Percentiles rank a stretch among this genome's conserved stretches.
phyloP scores from a whole-genome alignment of 1,140 invertebrate species.

The Schlechtendalia chinensis region DNA sequence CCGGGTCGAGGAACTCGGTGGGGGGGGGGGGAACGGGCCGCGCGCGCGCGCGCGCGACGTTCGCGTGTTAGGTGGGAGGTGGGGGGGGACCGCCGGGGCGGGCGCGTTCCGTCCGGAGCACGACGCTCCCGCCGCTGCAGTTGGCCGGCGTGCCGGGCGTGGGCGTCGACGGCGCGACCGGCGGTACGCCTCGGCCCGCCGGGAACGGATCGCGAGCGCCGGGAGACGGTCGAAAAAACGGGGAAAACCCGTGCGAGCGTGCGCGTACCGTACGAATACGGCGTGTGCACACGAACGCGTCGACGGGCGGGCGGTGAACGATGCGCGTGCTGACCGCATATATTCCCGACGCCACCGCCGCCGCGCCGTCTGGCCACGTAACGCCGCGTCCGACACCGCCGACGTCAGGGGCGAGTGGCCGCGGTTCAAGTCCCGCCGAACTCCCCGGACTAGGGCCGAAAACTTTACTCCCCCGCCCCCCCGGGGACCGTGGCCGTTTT shows the following conservation, averaged over 20 bases:
- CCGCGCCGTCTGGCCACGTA: background rate
- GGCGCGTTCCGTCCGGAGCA: slow-evolving; percentile 14
- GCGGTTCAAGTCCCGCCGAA: background rate
- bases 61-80: background rate
- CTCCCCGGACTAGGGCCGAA: background rate
- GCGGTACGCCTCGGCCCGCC: slow-evolving; percentile 36
- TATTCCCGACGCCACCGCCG: background rate
- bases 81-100: background rate
- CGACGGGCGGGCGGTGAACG: too few species aligned
- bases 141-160: slow-evolving; percentile 42
- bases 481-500: too few species aligned
- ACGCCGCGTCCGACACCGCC: background rate
- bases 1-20: too few species aligned
- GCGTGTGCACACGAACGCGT: background rate
- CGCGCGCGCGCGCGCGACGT: background rate
- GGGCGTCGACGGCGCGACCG: slow-evolving; percentile 23
- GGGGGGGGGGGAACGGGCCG: too few species aligned
- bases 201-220: background rate
- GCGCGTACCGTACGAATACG: background rate
- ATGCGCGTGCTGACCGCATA: slow-evolving; percentile 6
- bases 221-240: background rate
- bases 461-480: too few species aligned
- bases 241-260: too few species aligned
- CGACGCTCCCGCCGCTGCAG: slow-evolving; percentile 9
- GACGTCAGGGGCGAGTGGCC: background rate